A percentile compares a stretch with the other conserved stretches of the same genome.
phyloP scores from a whole-genome alignment of 1,140 invertebrate species.

The Maniola jurtina region DNA sequence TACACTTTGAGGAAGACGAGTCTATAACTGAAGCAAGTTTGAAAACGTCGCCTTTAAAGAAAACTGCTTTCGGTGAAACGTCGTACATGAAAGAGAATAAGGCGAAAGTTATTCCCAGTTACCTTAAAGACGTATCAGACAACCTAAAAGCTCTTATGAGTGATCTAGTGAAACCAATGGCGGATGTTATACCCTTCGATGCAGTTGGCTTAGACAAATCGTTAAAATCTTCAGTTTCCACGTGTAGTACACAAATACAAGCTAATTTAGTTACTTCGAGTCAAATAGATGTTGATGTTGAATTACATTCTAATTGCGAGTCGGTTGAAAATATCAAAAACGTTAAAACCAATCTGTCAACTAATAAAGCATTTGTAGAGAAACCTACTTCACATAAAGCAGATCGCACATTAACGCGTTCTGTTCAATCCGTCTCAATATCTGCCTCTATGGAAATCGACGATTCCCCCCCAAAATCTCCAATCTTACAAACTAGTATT shows the following conservation, averaged over 20 bases:
- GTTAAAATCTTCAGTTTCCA: constrained; percentile 34
- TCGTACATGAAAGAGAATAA: constrained; percentile 48
- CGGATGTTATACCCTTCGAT: constrained; percentile 47
- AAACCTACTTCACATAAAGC: constrained; percentile 16
- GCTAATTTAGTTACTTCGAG: constrained; percentile 58
- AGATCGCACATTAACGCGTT: constrained; percentile 11
- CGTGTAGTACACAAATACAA: constrained; percentile 56
- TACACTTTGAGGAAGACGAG: constrained; percentile 56
- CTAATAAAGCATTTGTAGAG: constrained; percentile 13
- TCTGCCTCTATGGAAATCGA: constrained; percentile 24
- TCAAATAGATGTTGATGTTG: constrained; percentile 58
- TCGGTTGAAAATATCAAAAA: constrained; percentile 32
- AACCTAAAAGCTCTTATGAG: constrained; percentile 60
- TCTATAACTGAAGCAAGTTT: constrained; percentile 38
- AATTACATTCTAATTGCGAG: constrained; percentile 36
- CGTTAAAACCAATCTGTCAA: neutral
- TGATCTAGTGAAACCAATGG: constrained; percentile 58
- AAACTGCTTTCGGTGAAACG: constrained; percentile 54
- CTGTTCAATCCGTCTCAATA: neutral
- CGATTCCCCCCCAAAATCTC: neutral
- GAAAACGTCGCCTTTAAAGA: constrained; percentile 48
- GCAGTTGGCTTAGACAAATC: constrained; percentile 11
- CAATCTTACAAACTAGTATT: constrained; percentile 7
- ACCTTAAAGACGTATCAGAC: constrained; percentile 56
- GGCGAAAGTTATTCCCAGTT: constrained; percentile 56